Base-by-base conservation (phyloP, 2,888 invertebrate genomes). In the Mongoloraphidia duomilia region DNA sequence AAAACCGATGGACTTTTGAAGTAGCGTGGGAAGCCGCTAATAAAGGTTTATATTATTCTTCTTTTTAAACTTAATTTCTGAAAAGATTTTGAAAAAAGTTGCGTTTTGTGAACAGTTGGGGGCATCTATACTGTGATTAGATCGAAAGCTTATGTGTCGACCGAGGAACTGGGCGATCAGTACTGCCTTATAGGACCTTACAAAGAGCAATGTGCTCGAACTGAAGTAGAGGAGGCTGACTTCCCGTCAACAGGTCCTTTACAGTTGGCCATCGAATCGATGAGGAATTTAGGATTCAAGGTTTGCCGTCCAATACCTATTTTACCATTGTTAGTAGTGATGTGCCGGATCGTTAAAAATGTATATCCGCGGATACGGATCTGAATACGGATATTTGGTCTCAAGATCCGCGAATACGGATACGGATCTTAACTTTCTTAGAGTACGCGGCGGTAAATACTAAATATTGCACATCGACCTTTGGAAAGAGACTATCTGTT, bases 41-140 rank as follows among this genome's bases (percentile, higher is more conserved):
- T 65, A 98, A 97, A 81, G 92, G 91, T 89, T 66, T 40, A 39
- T 44, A 14, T n/a, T n/a, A n/a, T n/a, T n/a, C n/a, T n/a, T n/a
- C n/a, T n/a, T n/a, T n/a, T n/a, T n/a, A n/a, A n/a, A n/a, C n/a
- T n/a, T n/a, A n/a, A n/a, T n/a, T n/a, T n/a, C 51, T 12, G 40
- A 34, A 40, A 40, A 42, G 35, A 33, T 13, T 14, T 39, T 26
- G 8, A 50, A 33, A 51, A 37, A 49, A 12, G 39, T 37, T 39
- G 17, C 37, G 37, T 3, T 14, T 46, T n/a, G n/a, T 33, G 34
- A 17, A 34, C 68, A 93, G 98, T 99, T 59, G 98, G 98, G 36
- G 98, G 98, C 17, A 99, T 99, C 62, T 98, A 99, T 68, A 98
- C 97, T 0, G 98, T 99, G 1, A 94, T 99, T 55, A 76, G 96